Percentiles rank a stretch among this genome's conserved stretches.
These are phyloP conservation scores for Trichomycterus rosablanca DNA, from an alignment of 2,113 vertebrate genomes.

Conservation along the genomic window DNA sequence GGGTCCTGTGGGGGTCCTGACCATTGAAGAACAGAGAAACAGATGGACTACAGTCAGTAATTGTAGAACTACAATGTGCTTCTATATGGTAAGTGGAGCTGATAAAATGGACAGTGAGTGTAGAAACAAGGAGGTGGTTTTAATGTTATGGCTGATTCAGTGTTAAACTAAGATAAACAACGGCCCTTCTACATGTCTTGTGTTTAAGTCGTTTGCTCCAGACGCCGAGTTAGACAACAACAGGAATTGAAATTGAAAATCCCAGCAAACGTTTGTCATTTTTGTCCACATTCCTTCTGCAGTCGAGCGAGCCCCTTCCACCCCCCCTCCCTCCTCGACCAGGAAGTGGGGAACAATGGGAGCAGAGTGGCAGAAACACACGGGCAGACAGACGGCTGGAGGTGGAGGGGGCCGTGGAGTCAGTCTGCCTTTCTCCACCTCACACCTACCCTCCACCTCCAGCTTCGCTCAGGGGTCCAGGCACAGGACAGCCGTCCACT, in stretches of 20 bases:
- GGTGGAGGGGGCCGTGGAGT: slow-evolving; percentile 36
- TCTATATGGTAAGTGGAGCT: too few species aligned
- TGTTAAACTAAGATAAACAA: too few species aligned
- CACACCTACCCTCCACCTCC: not conserved
- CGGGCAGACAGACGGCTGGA: slow-evolving; percentile 63
- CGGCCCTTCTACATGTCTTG: too few species aligned
- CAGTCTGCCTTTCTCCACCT: slow-evolving; percentile 21
- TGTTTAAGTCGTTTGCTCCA: too few species aligned
- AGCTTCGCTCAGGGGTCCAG: not conserved
- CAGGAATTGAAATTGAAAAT: slow-evolving; percentile 56
- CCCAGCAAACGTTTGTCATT: slow-evolving; percentile 67
- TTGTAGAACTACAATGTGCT: too few species aligned
- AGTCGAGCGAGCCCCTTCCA: slow-evolving; percentile 66
- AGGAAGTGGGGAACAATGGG: slow-evolving; percentile 72
- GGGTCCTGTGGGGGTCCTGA: too few species aligned
- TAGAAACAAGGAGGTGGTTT: too few species aligned
- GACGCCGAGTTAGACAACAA: slow-evolving; percentile 50
- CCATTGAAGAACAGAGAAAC: too few species aligned
- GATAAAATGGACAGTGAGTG: too few species aligned
- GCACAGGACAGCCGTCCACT: too few species aligned
- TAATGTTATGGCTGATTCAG: too few species aligned
- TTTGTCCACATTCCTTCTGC: slow-evolving; percentile 68
- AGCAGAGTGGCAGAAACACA: slow-evolving; percentile 70
- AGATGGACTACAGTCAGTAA: too few species aligned
- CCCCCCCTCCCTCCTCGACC: slow-evolving; percentile 64